Conservation (phyloP, 2,113 vertebrate genomes). For the Phalacrocorax carbo region DNA sequence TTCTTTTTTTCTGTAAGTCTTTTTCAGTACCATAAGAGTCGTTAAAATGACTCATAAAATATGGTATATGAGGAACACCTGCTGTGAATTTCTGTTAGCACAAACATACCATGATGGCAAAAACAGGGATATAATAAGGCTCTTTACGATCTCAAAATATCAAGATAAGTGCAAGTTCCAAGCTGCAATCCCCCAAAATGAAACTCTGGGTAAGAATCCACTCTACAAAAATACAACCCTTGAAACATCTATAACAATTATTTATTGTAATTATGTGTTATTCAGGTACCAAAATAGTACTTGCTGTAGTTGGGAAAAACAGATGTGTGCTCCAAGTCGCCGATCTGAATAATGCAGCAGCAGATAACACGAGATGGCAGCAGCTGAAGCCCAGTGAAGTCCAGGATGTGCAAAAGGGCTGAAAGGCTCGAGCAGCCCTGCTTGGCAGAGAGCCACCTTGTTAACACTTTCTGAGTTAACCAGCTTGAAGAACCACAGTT, state of each 20-base stretch:
- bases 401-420: background rate
- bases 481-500: background rate
- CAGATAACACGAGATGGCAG: background rate
- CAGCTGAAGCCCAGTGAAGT: background rate
- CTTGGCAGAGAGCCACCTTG: background rate
- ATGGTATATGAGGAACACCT: background rate
- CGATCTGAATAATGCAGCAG: background rate
- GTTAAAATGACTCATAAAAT: constrained; percentile 25
- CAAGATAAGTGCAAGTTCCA: background rate
- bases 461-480: background rate
- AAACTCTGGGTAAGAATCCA: constrained; percentile 1
- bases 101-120: background rate
- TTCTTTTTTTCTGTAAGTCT: background rate
- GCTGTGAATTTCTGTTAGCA: constrained; percentile 16
- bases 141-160: background rate
- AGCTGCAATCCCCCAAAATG: background rate
- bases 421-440: background rate
- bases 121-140: background rate
- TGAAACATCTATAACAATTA: background rate
- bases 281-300: background rate
- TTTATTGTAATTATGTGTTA: background rate
- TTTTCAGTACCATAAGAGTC: background rate
- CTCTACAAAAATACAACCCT: background rate
- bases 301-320: background rate
- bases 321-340: background rate